Percentiles rank a stretch among this genome's conserved stretches.
These are phyloP conservation scores for Molossus molossus DNA, from an alignment of 2,797 vertebrate species.

Conservation along the genomic window DNA sequence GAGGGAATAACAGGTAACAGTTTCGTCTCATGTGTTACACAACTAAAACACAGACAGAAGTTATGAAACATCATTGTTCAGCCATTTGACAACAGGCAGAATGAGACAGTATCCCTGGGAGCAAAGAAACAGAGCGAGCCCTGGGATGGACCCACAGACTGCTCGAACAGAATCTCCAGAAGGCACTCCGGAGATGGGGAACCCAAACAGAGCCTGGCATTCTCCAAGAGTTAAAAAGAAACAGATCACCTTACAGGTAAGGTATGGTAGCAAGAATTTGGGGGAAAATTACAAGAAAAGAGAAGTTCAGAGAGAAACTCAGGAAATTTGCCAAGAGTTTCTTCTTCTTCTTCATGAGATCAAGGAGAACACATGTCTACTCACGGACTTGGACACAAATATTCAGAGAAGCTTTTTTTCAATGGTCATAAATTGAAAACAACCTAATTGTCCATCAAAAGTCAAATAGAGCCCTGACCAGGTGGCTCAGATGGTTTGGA, in stretches of 20 bases:
- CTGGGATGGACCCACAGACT: rapidly evolving
- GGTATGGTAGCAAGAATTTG: background rate
- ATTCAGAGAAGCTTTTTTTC: rapidly evolving
- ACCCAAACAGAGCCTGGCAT: background rate
- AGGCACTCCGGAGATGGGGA: no score
- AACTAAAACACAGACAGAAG: background rate
- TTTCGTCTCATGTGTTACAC: background rate
- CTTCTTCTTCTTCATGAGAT: background rate
- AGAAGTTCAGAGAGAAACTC: background rate
- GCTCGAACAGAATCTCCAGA: rapidly evolving
- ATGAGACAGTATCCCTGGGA: background rate
- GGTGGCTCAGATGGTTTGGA: background rate
- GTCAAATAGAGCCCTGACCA: background rate
- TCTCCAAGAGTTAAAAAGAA: background rate
- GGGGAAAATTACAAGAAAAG: background rate
- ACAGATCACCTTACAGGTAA: background rate
- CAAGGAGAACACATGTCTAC: background rate
- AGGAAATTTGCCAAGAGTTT: background rate
- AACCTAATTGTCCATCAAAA: background rate
- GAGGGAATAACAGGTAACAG: background rate
- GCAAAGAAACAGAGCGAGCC: rapidly evolving
- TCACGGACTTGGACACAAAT: background rate
- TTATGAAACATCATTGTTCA: background rate
- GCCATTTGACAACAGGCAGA: background rate
- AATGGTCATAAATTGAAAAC: background rate